A percentile compares a stretch with the other conserved stretches of the same genome.
phyloP scores from a whole-genome alignment of 2,888 invertebrate species.

The Dinocampus coccinellae region DNA sequence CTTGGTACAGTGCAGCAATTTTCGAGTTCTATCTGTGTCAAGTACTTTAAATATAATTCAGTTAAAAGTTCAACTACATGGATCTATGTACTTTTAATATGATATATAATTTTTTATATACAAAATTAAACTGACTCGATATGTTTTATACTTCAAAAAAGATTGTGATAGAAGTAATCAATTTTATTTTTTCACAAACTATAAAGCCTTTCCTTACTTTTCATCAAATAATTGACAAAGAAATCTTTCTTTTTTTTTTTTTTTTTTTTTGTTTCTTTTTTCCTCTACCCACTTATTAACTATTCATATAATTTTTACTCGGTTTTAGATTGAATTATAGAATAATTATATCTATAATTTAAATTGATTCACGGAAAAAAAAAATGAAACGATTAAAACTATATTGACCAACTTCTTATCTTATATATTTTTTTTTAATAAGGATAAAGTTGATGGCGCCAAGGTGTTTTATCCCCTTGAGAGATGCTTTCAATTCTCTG shows the following conservation, averaged over 20 bases:
- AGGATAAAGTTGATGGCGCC: constrained; percentile 15
- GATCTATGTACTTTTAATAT: not conserved
- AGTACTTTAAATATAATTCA: constrained; percentile 5
- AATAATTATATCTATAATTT: not conserved
- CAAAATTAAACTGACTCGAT: not conserved
- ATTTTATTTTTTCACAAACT: not conserved
- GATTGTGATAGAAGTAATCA: not conserved
- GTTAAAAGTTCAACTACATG: not conserved
- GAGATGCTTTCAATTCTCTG: constrained; percentile 29
- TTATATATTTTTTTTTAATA: constrained; percentile 15
- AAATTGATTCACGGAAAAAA: not conserved
- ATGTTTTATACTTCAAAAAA: not conserved
- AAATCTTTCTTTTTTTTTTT: not conserved
- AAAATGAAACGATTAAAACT: not conserved
- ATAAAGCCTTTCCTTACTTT: not conserved
- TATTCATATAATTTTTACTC: not conserved
- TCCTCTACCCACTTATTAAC: no score
- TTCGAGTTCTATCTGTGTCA: constrained; percentile 8
- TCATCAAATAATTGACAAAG: not conserved
- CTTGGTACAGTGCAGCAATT: not conserved
- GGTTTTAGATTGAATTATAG: not conserved
- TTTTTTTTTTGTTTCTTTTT: no score
- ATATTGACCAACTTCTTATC: constrained; percentile 3
- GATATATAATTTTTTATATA: not conserved
- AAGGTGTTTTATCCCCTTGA: constrained; percentile 15